These are phyloP conservation scores for Hypena proboscidalis DNA, from an alignment of 2,888 invertebrate genomes.

Conservation along the genomic window DNA sequence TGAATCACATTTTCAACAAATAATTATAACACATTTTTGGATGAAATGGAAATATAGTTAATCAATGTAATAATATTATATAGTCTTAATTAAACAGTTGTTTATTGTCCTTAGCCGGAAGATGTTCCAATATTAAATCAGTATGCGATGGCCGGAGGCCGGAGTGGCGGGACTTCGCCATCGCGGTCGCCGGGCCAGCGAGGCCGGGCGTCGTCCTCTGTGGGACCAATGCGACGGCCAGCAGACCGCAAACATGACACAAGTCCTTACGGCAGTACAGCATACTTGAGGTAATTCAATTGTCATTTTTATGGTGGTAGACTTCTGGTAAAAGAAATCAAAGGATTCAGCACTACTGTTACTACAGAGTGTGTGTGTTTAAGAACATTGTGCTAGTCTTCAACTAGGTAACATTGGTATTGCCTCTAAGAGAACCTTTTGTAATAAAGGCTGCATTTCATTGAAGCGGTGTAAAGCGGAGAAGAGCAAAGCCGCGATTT, in stretches of 20 bases:
- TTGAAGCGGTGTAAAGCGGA: no score
- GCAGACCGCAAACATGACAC: conserved; percentile 93
- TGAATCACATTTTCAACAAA: no score
- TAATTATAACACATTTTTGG: no score
- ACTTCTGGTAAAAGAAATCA: no score
- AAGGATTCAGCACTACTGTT: no score
- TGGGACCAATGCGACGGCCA: conserved; percentile 92
- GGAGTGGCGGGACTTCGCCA: conserved; percentile 73
- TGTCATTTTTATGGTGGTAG: background rate
- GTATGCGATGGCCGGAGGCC: conserved; percentile 68
- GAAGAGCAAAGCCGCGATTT: no score
- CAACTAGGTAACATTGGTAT: no score
- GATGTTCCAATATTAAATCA: conserved; percentile 71
- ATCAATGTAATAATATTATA: background rate
- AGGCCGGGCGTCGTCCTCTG: conserved; percentile 77
- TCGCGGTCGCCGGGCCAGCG: conserved; percentile 72
- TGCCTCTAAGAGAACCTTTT: no score
- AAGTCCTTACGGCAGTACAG: conserved; percentile 92
- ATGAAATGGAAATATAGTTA: no score
- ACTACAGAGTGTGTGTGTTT: no score
- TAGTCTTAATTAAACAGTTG: conserved; percentile 5
- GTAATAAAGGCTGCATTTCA: no score
- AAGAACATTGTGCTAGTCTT: no score
- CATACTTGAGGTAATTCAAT: conserved; percentile 81
- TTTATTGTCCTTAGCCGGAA: conserved; percentile 73